Conservation (phyloP, 35 echinoderm and acorn worm genomes). For the Ptychodera flava region DNA sequence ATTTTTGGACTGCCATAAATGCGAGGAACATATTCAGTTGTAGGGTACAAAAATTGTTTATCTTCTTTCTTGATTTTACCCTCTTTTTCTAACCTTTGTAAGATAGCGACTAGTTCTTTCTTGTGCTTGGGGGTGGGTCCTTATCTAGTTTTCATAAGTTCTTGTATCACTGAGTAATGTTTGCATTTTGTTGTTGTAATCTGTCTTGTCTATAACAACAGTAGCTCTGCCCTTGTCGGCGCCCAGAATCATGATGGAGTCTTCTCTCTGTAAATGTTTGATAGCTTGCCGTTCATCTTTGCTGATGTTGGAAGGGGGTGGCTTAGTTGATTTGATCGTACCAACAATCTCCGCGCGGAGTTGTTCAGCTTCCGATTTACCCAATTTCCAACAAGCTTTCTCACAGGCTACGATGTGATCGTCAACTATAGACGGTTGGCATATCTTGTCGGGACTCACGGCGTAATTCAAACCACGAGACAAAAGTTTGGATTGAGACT, state of each 20-base stretch:
- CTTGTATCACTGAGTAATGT: neutral
- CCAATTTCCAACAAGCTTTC: neutral
- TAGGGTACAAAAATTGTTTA: too few species aligned
- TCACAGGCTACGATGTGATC: neutral
- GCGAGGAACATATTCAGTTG: too few species aligned
- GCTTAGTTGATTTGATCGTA: neutral
- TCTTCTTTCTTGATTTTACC: too few species aligned
- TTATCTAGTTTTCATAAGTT: neutral
- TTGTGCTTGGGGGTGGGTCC: too few species aligned
- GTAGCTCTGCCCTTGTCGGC: constrained; percentile 16
- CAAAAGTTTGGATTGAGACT: neutral
- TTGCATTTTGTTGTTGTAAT: constrained; percentile 9
- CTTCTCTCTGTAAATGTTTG: neutral
- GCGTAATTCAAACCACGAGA: neutral
- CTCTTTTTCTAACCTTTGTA: too few species aligned
- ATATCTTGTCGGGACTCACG: neutral
- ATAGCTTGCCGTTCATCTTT: neutral
- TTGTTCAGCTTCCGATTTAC: neutral
- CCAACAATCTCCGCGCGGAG: neutral
- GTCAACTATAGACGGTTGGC: neutral
- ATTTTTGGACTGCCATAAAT: too few species aligned
- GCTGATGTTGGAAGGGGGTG: neutral
- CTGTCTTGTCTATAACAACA: constrained; percentile 6
- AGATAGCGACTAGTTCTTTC: too few species aligned
- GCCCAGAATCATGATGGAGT: neutral